phyloP scores from a whole-genome alignment of 2,113 vertebrate genomes.

The Crotalus horridus region DNA sequence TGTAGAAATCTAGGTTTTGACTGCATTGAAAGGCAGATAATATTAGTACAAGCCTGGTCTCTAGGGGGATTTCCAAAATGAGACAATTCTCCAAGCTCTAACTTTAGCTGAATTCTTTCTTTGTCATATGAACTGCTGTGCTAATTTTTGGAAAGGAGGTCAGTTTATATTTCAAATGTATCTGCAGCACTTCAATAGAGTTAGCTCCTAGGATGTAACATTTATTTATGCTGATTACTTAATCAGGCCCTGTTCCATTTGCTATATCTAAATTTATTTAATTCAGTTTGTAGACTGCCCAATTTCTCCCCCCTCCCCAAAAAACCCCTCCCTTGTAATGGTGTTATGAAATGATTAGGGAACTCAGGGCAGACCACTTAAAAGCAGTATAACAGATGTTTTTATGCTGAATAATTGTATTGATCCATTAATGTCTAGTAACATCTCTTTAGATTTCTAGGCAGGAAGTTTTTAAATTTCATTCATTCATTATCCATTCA shows the following conservation, averaged over 20 bases:
- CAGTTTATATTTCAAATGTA: background rate
- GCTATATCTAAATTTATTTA: background rate
- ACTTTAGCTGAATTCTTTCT: background rate
- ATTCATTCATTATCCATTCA: background rate
- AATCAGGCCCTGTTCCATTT: background rate
- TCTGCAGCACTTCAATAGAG: background rate
- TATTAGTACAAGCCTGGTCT: background rate
- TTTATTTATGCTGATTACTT: background rate
- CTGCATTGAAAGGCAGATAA: background rate
- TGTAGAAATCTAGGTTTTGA: background rate
- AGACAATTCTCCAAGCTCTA: background rate
- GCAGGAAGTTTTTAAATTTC: background rate
- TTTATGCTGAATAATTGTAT: background rate
- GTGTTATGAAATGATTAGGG: background rate
- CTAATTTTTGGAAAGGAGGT: background rate
- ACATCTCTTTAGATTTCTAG: background rate
- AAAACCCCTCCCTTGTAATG: background rate
- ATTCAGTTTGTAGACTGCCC: background rate
- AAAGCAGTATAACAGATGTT: background rate
- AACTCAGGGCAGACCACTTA: background rate
- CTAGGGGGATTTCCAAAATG: background rate
- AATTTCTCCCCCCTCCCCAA: background rate
- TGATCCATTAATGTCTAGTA: background rate
- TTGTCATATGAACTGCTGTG: background rate
- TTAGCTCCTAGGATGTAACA: background rate